Evolutionary conservation across 2,797 vertebrate genomes (phyloP).

Genomic region (Hemibagrus guttatus): DNA sequence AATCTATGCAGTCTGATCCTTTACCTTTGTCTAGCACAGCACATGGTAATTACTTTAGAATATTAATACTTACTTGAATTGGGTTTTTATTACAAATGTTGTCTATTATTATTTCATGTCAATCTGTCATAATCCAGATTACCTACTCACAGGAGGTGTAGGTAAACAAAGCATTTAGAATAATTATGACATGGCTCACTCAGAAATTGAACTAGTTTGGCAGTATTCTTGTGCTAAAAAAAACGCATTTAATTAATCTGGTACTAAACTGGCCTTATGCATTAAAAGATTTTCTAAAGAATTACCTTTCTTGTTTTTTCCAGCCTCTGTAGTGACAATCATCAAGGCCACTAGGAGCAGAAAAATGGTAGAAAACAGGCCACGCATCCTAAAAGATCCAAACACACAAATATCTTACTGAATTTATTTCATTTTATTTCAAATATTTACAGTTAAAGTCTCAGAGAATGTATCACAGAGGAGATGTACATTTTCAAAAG

Average conservation of each 20-base stretch:
- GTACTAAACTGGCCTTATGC: neutral
- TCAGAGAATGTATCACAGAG: neutral
- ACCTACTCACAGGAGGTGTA: too few species aligned
- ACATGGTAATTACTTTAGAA: neutral
- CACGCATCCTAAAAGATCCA: constrained; percentile 76
- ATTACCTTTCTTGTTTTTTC: constrained; percentile 85
- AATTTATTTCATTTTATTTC: neutral
- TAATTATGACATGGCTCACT: neutral
- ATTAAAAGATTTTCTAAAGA: neutral
- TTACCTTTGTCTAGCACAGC: constrained; percentile 74
- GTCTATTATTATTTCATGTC: neutral
- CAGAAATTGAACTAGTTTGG: neutral
- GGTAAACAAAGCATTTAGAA: neutral
- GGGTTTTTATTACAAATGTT: neutral
- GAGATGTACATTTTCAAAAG: neutral
- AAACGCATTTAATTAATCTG: neutral
- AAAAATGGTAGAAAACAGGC: constrained; percentile 71
- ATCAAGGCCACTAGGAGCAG: constrained; percentile 74
- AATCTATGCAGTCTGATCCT: constrained; percentile 82
- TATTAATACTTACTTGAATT: neutral
- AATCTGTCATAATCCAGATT: neutral
- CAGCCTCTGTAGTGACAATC: constrained; percentile 72
- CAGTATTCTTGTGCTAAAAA: neutral
- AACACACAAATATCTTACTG: neutral
- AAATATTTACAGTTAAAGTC: neutral